Conservation (phyloP, 2,797 vertebrate genomes). For the Parauchenoglanis punctatus region DNA sequence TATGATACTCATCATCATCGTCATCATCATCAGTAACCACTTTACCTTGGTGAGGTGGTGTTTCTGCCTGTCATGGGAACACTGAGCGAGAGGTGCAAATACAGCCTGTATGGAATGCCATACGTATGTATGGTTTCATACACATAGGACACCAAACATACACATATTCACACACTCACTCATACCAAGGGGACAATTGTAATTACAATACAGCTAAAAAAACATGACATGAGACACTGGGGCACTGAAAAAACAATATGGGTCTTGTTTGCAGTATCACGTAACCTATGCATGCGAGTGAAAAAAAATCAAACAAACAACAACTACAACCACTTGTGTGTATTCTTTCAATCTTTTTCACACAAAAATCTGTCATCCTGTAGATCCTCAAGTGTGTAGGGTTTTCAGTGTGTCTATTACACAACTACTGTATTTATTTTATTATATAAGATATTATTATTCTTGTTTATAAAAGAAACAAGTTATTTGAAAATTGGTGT, state of each 20-base stretch:
- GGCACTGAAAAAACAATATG: not conserved
- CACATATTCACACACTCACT: not conserved
- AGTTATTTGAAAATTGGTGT: not conserved
- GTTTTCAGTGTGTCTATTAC: not conserved
- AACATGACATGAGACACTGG: not conserved
- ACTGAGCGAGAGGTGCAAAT: not conserved
- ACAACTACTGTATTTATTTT: not conserved
- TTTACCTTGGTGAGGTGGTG: not conserved
- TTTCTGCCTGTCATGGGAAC: not conserved
- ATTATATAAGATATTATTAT: not conserved
- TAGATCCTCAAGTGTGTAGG: not conserved
- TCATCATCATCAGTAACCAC: slow-evolving; percentile 3
- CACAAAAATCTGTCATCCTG: not conserved
- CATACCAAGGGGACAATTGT: not conserved
- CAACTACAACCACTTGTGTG: not conserved
- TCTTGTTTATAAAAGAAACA: not conserved
- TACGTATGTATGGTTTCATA: too few species aligned
- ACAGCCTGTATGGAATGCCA: not conserved
- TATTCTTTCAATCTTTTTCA: not conserved
- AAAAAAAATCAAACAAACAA: not conserved
- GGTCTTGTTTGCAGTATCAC: not conserved
- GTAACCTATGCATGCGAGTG: not conserved
- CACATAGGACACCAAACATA: not conserved
- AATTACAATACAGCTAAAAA: not conserved
- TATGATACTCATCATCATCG: not conserved